phyloP scores from a whole-genome alignment of 2,797 vertebrate genomes.

The Enteromius unitaeniatus region DNA sequence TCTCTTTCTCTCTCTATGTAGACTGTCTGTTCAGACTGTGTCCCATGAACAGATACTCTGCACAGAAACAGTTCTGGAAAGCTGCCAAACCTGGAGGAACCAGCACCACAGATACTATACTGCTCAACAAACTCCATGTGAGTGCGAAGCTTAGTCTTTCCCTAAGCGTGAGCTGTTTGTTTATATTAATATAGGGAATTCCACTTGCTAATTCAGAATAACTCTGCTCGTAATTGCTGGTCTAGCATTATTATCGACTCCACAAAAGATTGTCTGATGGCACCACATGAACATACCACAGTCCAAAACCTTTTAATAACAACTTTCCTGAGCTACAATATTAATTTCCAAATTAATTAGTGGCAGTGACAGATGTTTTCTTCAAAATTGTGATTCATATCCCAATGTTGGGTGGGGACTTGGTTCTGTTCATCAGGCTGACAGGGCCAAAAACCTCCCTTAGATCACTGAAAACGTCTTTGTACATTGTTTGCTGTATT shows the following conservation, averaged over 20 bases:
- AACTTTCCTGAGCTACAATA: background rate
- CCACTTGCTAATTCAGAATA: background rate
- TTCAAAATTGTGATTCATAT: background rate
- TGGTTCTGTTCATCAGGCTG: background rate
- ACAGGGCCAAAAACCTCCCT: background rate
- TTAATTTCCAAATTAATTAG: too few relatives aligned
- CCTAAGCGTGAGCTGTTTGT: slow-evolving; percentile 1
- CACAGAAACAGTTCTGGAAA: slow-evolving; percentile 99
- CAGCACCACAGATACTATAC: slow-evolving; percentile 90
- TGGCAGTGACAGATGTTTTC: background rate
- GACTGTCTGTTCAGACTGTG: slow-evolving; percentile 98
- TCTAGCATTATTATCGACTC: background rate
- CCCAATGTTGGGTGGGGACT: background rate
- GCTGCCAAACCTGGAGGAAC: slow-evolving; percentile 96
- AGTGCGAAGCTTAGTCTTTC: slow-evolving; percentile 64
- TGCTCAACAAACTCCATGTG: slow-evolving; percentile 97
- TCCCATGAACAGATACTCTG: slow-evolving; percentile 99
- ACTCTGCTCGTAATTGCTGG: background rate
- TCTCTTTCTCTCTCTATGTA: slow-evolving; percentile 60
- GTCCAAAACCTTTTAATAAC: background rate
- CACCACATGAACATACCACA: background rate
- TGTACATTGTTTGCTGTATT: background rate
- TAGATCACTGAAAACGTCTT: background rate
- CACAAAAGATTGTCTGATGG: background rate
- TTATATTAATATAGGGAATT: slow-evolving; percentile 10